Percentiles rank a stretch among this genome's conserved stretches.
Evolutionary conservation across 2,888 invertebrate species (phyloP).

Genomic region (Cheilosia variabilis): DNA sequence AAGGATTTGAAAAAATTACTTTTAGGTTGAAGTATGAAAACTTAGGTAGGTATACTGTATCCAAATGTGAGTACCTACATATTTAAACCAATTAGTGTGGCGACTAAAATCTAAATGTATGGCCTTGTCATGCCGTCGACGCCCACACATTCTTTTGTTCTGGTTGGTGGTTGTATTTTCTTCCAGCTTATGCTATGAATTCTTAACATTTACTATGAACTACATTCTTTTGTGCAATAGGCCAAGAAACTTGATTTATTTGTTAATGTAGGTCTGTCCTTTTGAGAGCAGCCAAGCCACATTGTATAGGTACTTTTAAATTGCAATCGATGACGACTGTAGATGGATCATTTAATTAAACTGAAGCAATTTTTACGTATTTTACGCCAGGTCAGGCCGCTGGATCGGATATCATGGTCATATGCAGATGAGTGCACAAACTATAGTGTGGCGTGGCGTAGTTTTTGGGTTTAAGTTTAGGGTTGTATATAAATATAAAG

Average conservation of each 20-base stretch:
- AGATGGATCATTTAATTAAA: no score
- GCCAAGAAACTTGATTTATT: background rate
- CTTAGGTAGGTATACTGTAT: background rate
- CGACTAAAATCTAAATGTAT: slow-evolving; percentile 25
- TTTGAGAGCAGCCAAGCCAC: background rate
- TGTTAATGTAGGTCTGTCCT: background rate
- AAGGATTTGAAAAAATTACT: no score
- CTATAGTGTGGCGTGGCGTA: no score
- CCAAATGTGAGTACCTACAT: slow-evolving; percentile 21
- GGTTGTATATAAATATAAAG: no score
- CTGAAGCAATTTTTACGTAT: no score
- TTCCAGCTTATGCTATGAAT: slow-evolving; percentile 6
- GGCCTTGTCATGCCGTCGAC: slow-evolving; percentile 43
- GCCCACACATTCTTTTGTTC: slow-evolving; percentile 13
- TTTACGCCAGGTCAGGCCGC: no score
- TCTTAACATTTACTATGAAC: slow-evolving; percentile 52
- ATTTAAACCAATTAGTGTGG: slow-evolving; percentile 60
- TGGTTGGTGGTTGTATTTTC: background rate
- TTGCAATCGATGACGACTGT: background rate
- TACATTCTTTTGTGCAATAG: slow-evolving; percentile 43
- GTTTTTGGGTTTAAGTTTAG: no score
- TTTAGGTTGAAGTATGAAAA: no score
- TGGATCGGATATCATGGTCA: no score
- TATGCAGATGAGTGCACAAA: no score
- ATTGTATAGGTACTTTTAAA: background rate